A percentile compares a stretch with the other conserved stretches of the same genome.
Evolutionary conservation across 2,888 invertebrate genomes (phyloP).

Genomic region (Ormyrus labotus): DNA sequence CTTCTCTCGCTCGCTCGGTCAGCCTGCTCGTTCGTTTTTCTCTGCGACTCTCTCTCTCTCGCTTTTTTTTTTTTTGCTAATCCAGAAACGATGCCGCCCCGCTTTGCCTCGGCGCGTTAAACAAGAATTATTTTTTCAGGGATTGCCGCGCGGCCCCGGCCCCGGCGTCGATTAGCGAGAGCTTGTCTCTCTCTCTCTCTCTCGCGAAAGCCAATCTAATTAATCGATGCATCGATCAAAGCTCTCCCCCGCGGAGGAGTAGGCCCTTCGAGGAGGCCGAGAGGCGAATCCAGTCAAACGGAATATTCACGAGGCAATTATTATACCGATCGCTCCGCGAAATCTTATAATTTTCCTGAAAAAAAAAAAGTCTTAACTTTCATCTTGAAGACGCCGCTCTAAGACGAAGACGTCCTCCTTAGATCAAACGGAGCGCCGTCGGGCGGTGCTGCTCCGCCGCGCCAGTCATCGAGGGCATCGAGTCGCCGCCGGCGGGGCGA

Average conservation of each 20-base stretch:
- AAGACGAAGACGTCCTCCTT: conserved; percentile 28
- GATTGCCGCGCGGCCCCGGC: conserved; percentile 27
- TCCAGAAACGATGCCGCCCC: conserved; percentile 30
- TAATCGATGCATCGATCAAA: too few species aligned
- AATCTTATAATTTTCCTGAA: too few species aligned
- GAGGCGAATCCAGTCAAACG: neutral
- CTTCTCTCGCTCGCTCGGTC: neutral
- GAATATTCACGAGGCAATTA: too few species aligned
- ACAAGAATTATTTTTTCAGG: conserved; percentile 56
- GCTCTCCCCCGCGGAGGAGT: too few species aligned
- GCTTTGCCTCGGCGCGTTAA: conserved; percentile 50
- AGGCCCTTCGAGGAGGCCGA: neutral
- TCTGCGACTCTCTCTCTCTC: conserved; percentile 5
- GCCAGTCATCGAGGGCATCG: neutral
- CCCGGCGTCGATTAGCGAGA: conserved; percentile 62
- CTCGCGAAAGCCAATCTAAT: too few species aligned
- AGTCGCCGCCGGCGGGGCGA: neutral
- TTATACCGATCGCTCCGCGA: too few species aligned
- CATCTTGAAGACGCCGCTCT: conserved; percentile 24
- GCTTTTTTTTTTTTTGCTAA: conserved; percentile 33
- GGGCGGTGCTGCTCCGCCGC: neutral
- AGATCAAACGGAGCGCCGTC: neutral
- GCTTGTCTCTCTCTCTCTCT: neutral
- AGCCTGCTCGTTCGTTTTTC: conserved; percentile 7
- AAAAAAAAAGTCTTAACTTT: conserved; percentile 20